Conservation (phyloP, 2,113 vertebrate genomes). For the Actinemys pallida region DNA sequence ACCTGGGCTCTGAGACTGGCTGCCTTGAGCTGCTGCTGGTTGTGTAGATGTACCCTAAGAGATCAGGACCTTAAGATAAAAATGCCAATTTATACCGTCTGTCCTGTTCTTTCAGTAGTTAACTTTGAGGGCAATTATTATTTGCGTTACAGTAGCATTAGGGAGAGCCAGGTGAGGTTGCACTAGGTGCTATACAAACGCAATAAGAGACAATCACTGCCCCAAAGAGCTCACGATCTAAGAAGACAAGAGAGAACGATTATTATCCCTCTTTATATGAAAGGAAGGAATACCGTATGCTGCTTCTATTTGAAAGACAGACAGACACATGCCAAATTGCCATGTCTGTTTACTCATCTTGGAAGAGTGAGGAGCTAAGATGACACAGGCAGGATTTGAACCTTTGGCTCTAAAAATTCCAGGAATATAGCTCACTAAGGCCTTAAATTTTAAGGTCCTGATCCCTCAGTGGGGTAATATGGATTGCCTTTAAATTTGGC, state of each 20-base stretch:
- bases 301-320: not conserved
- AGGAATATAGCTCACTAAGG: not conserved
- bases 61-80: constrained; percentile 31
- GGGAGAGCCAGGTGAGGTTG: not conserved
- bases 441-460: not conserved
- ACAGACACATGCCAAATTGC: not conserved
- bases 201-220: not conserved
- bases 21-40: not conserved
- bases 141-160: constrained; percentile 33
- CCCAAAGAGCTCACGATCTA: constrained; percentile 15
- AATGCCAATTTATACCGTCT: constrained; percentile 35
- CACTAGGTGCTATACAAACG: constrained; percentile 45
- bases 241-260: constrained; percentile 69
- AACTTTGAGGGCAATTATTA: constrained; percentile 34
- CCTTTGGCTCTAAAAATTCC: not conserved
- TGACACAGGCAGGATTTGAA: not conserved
- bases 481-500: not conserved
- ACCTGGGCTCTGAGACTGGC: not conserved
- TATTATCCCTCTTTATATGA: constrained; percentile 43
- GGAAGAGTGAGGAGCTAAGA: not conserved
- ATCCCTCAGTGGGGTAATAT: not conserved
- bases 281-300: not conserved
- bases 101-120: constrained; percentile 63
- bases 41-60: not conserved
- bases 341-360: not conserved